Percentiles rank a stretch among this genome's conserved stretches.
Conservation (phyloP, 2,888 invertebrate genomes). For the Drosophila anomelani region DNA sequence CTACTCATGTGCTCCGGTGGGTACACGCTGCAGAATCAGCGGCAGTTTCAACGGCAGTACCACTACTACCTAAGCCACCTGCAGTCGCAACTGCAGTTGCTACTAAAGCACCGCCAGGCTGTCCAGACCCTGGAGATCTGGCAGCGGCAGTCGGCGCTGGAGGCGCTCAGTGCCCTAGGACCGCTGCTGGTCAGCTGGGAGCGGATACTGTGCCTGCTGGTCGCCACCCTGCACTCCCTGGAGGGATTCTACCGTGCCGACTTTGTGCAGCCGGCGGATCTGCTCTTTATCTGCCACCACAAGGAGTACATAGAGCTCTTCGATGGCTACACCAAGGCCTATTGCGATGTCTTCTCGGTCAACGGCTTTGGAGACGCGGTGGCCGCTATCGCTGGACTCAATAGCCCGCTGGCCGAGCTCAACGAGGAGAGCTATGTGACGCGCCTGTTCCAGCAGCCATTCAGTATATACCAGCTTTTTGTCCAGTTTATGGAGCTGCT, state of each 20-base stretch:
- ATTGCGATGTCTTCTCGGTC: constrained; percentile 90
- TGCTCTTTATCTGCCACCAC: constrained; percentile 89
- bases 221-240: constrained; percentile 88
- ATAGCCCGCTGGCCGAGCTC: constrained; percentile 52
- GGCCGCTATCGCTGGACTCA: constrained; percentile 85
- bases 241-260: constrained; percentile 89
- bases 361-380: constrained; percentile 89
- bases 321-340: constrained; percentile 89
- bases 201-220: constrained; percentile 89
- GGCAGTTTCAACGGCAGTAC: constrained; percentile 76
- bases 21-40: constrained; percentile 78
- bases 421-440: constrained; percentile 70
- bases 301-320: constrained; percentile 90
- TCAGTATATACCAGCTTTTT: constrained; percentile 80
- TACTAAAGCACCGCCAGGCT: constrained; percentile 70
- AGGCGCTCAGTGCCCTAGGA: constrained; percentile 52
- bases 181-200: constrained; percentile 87
- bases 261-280: constrained; percentile 87
- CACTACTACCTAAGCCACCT: constrained; percentile 72
- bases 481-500: constrained; percentile 80
- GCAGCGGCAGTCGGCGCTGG: constrained; percentile 43
- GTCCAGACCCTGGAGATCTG: constrained; percentile 59
- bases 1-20: constrained; percentile 73
- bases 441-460: constrained; percentile 81
- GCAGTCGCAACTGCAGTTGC: constrained; percentile 75